Conservation (phyloP, 1,140 invertebrate species). For the Diuraphis noxia region DNA sequence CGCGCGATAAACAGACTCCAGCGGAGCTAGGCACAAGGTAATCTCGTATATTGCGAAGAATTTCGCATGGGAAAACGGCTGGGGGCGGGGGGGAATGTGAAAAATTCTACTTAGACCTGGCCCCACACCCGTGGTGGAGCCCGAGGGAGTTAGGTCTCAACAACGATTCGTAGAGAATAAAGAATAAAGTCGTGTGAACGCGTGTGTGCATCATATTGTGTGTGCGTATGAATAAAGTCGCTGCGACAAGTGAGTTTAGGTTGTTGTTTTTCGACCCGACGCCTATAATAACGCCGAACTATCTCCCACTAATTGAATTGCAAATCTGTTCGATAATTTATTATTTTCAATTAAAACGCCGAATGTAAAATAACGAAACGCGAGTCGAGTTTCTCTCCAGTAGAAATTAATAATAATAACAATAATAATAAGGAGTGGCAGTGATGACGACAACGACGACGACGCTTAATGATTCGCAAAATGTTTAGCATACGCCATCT, state of each 20-base stretch:
- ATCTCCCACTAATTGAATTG: not conserved
- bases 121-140: not conserved
- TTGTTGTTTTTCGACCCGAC: not conserved
- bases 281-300: not conserved
- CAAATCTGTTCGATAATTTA: not conserved
- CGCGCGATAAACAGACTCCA: not conserved
- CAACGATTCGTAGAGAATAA: too few species aligned
- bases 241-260: not conserved
- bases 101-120: not conserved
- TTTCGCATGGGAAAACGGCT: not conserved
- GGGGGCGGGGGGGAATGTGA: not conserved
- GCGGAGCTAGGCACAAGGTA: not conserved
- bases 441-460: not conserved
- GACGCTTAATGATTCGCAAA: not conserved
- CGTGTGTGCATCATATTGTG: too few species aligned
- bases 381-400: not conserved
- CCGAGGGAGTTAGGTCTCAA: not conserved
- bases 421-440: not conserved
- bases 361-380: not conserved
- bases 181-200: too few species aligned
- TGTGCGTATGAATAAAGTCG: not conserved
- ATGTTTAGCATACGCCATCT: constrained; percentile 8
- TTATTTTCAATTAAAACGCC: not conserved
- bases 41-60: not conserved
- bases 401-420: not conserved